These are phyloP conservation scores for Ganaspis brasiliensis DNA, from an alignment of 2,888 invertebrate species.

Conservation along the genomic window DNA sequence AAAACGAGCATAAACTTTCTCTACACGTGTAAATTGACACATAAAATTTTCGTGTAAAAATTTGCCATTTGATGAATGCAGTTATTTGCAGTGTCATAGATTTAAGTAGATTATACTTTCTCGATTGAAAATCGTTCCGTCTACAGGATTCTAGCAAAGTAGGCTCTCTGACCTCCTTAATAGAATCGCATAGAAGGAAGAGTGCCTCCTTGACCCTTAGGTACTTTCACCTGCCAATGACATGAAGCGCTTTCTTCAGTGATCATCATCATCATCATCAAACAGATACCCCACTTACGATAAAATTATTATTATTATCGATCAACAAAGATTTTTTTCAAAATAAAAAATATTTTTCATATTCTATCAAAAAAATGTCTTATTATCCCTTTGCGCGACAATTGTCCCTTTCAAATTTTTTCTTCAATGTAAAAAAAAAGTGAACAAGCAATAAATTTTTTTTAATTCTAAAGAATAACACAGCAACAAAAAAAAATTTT, in stretches of 20 bases:
- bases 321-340: no score
- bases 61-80: background rate
- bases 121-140: slow-evolving; percentile 9
- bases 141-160: slow-evolving; percentile 31
- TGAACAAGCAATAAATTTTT: no score
- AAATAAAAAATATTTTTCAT: no score
- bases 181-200: slow-evolving; percentile 30
- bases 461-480: no score
- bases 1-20: background rate
- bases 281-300: no score
- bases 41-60: background rate
- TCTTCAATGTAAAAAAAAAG: no score
- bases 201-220: slow-evolving; percentile 34
- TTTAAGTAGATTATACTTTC: slow-evolving; percentile 37
- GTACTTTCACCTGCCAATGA: slow-evolving; percentile 39
- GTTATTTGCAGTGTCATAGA: slow-evolving; percentile 16
- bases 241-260: background rate
- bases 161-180: slow-evolving; percentile 32
- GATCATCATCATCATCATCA: no score
- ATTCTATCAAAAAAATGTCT: no score
- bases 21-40: background rate
- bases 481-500: no score
- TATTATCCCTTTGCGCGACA: no score
- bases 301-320: no score
- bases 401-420: no score